Conservation (phyloP, 2,113 vertebrate species). For the Sylvia atricapilla region DNA sequence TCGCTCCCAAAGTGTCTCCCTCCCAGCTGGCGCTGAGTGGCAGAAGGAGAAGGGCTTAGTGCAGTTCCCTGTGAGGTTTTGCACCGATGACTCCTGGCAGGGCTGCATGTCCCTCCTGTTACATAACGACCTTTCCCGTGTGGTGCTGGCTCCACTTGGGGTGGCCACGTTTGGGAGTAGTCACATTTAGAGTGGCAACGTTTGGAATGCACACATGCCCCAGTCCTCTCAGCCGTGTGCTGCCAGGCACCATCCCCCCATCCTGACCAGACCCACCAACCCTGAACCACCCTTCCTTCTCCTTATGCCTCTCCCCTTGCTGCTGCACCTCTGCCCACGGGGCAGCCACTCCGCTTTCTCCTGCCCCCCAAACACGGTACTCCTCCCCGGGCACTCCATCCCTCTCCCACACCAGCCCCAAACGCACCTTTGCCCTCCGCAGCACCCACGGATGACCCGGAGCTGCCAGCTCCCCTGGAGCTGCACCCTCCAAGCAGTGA, state of each 20-base stretch:
- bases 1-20: rapidly evolving
- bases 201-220: neutral
- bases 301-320: neutral
- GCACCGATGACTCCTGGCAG: conserved; percentile 10
- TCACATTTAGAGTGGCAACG: neutral
- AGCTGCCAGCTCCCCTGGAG: neutral
- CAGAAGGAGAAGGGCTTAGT: neutral
- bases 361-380: neutral
- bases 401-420: neutral
- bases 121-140: neutral
- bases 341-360: neutral
- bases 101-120: conserved; percentile 28
- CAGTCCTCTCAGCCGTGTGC: rapidly evolving
- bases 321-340: rapidly evolving
- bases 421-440: too few relatives aligned
- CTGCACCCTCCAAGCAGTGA: neutral
- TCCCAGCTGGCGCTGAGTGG: neutral
- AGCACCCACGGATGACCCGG: neutral
- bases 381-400: rapidly evolving
- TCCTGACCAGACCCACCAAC: neutral
- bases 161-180: neutral
- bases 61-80: neutral
- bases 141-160: neutral
- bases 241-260: neutral
- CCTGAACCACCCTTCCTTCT: neutral